A percentile compares a stretch with the other conserved stretches of the same genome.
These are phyloP conservation scores for Barbus barbus DNA, from an alignment of 2,113 vertebrate genomes.

Conservation along the genomic window DNA sequence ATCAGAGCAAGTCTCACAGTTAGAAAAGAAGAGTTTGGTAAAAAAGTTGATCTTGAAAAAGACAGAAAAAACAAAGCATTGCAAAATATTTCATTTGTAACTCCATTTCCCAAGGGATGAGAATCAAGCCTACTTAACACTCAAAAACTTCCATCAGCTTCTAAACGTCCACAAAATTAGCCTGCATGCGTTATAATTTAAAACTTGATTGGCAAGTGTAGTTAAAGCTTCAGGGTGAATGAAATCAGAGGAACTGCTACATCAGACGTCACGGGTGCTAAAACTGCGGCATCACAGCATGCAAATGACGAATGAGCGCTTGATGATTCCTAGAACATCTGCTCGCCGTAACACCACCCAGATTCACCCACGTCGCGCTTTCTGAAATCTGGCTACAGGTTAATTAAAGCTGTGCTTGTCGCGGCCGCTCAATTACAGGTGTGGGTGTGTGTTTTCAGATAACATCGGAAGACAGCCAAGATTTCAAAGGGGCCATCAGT, in stretches of 20 bases:
- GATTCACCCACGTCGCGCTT: constrained; percentile 19
- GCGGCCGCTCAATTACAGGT: constrained; percentile 17
- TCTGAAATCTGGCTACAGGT: not conserved
- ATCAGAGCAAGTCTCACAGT: not conserved
- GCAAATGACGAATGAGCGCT: constrained; percentile 27
- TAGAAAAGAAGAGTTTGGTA: not conserved
- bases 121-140: not conserved
- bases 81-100: not conserved
- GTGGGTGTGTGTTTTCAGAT: constrained; percentile 3
- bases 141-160: not conserved
- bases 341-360: constrained; percentile 11
- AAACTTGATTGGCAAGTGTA: constrained; percentile 61
- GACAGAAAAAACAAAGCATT: not conserved
- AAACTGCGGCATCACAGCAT: not conserved
- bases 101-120: not conserved
- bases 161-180: constrained; percentile 24
- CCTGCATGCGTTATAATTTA: constrained; percentile 49
- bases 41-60: not conserved
- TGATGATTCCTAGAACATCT: constrained; percentile 28
- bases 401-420: constrained; percentile 11
- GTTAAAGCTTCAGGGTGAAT: constrained; percentile 58
- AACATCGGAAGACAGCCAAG: not conserved
- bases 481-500: not conserved
- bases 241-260: constrained; percentile 42
- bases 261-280: not conserved